Conservation (phyloP, 1,140 invertebrate genomes). For the Zaprionus capensis region DNA sequence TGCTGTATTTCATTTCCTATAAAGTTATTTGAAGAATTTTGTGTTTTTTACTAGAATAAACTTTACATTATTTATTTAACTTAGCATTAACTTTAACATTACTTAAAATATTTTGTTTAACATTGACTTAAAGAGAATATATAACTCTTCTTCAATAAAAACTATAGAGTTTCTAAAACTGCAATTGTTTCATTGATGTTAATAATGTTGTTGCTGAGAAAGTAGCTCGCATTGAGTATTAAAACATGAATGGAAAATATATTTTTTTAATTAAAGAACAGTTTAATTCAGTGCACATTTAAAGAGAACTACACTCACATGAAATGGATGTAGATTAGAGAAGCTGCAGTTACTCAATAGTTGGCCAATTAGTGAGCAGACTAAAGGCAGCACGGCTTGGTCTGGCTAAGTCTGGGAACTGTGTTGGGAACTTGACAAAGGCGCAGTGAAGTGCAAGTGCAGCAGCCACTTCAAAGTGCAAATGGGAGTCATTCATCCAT, state of each 20-base stretch:
- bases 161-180: too few species aligned
- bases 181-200: too few species aligned
- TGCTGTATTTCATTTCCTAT: not conserved
- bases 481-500: conserved; percentile 53
- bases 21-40: not conserved
- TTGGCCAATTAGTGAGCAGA: not conserved
- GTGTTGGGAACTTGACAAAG: not conserved
- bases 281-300: not conserved
- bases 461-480: conserved; percentile 70
- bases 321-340: not conserved
- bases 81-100: not conserved
- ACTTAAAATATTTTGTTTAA: not conserved
- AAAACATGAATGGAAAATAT: too few species aligned
- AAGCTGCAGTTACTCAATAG: not conserved
- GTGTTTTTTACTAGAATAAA: not conserved
- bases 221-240: too few species aligned
- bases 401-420: not conserved
- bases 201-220: too few species aligned
- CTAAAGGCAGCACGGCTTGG: not conserved
- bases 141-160: too few species aligned
- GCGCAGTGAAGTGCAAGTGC: conserved; percentile 39
- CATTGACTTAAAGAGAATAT: too few species aligned
- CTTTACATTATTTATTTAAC: not conserved
- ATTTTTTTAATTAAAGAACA: too few species aligned
- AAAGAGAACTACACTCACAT: not conserved